Evolutionary conservation across 2,888 invertebrate species (phyloP).

Genomic region (Zeuzera pyrina): DNA sequence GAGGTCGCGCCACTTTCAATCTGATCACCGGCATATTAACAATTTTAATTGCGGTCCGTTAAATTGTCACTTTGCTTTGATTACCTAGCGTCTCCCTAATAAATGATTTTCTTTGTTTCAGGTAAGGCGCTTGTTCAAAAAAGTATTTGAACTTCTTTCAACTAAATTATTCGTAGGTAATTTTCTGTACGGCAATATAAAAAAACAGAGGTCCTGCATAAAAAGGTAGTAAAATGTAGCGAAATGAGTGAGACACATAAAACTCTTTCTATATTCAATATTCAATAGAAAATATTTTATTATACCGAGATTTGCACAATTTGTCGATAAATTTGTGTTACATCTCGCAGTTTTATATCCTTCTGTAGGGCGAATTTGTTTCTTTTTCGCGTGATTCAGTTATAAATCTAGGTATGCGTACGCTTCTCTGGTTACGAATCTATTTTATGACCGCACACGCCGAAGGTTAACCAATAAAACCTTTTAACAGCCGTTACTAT

Average conservation of each 20-base stretch:
- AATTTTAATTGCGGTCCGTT: conserved; percentile 34
- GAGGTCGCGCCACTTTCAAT: conserved; percentile 33
- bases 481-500: conserved; percentile 72
- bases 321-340: conserved; percentile 64
- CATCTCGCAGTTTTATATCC: conserved; percentile 65
- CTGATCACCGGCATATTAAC: conserved; percentile 45
- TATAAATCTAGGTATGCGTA: conserved; percentile 64
- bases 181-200: too few relatives aligned
- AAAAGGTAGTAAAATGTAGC: conserved; percentile 61
- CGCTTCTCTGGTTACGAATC: conserved; percentile 67
- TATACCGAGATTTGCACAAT: conserved; percentile 69
- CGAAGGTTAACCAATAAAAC: conserved; percentile 73
- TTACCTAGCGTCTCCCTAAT: conserved; percentile 10
- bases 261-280: conserved; percentile 68
- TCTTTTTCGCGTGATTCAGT: conserved; percentile 65
- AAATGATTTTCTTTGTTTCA: conserved; percentile 45
- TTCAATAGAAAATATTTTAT: conserved; percentile 71
- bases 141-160: conserved; percentile 34
- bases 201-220: conserved; percentile 47
- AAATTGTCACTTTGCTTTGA: conserved; percentile 10
- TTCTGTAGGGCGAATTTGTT: conserved; percentile 63
- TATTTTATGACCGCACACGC: conserved; percentile 68
- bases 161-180: too few relatives aligned
- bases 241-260: conserved; percentile 63
- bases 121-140: conserved; percentile 30